phyloP scores from a whole-genome alignment of 1,140 invertebrate species.

The Ips typographus region DNA sequence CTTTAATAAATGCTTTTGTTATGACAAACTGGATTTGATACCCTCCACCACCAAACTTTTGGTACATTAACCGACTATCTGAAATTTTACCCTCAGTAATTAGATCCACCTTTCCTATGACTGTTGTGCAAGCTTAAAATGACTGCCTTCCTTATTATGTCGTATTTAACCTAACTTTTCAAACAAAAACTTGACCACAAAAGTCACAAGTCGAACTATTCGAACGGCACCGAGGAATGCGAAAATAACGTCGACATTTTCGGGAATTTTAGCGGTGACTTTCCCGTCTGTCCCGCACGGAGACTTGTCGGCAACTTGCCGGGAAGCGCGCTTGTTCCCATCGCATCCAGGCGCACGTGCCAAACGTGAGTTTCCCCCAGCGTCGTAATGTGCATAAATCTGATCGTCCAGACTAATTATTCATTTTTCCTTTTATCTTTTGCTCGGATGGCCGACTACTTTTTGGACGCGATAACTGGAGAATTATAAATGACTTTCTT shows the following conservation, averaged over 20 bases:
- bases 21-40: no score
- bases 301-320: slow-evolving; percentile 21
- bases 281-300: slow-evolving; percentile 24
- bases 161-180: no score
- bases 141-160: no score
- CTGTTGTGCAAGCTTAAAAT: no score
- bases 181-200: no score
- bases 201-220: no score
- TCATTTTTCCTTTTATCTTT: slow-evolving; percentile 6
- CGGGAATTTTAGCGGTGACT: neutral
- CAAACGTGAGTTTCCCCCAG: neutral
- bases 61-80: no score
- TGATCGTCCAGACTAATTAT: slow-evolving; percentile 13
- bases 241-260: neutral
- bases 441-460: neutral
- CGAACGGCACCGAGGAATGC: no score
- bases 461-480: neutral
- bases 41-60: no score
- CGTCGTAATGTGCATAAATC: slow-evolving; percentile 20
- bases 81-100: no score
- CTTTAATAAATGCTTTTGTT: no score
- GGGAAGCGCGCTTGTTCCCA: slow-evolving; percentile 6
- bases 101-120: no score
- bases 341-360: slow-evolving; percentile 30
- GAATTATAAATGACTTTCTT: neutral